These are phyloP conservation scores for Glossophaga mutica DNA, from an alignment of 2,797 vertebrate species.

Conservation along the genomic window DNA sequence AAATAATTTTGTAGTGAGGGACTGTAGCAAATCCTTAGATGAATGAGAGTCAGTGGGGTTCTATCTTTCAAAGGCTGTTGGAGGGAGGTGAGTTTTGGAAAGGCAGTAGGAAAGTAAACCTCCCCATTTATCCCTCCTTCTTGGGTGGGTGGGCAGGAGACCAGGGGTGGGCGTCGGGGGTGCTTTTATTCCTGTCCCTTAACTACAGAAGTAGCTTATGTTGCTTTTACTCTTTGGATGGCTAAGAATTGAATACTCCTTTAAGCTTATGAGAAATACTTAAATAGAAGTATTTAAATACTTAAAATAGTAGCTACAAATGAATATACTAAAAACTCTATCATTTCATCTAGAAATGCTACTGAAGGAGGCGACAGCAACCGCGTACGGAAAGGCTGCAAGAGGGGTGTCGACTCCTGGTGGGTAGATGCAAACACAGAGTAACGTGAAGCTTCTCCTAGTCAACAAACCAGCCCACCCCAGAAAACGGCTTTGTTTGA, in stretches of 20 bases:
- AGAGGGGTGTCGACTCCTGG: not conserved
- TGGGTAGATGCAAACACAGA: not conserved
- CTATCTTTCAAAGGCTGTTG: not conserved
- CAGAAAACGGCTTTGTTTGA: not conserved
- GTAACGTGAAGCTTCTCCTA: not conserved
- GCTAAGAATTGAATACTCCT: not conserved
- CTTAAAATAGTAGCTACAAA: not conserved
- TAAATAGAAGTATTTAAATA: no score
- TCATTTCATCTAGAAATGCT: not conserved
- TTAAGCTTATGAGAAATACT: not conserved
- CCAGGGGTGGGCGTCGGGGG: not conserved
- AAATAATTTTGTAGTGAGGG: not conserved
- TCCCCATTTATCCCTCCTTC: not conserved
- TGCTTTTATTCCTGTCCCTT: not conserved
- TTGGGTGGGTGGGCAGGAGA: not conserved
- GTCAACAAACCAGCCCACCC: not conserved
- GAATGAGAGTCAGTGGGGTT: not conserved
- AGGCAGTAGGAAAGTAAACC: not conserved
- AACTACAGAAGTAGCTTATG: not conserved
- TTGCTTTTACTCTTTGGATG: not conserved
- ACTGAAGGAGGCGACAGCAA: not conserved
- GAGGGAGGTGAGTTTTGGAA: not conserved
- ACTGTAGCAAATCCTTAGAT: not conserved
- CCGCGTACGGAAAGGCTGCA: not conserved
- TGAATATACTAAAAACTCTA: not conserved